Conservation (phyloP, 2,888 invertebrate genomes). For the Thelaira solivaga region DNA sequence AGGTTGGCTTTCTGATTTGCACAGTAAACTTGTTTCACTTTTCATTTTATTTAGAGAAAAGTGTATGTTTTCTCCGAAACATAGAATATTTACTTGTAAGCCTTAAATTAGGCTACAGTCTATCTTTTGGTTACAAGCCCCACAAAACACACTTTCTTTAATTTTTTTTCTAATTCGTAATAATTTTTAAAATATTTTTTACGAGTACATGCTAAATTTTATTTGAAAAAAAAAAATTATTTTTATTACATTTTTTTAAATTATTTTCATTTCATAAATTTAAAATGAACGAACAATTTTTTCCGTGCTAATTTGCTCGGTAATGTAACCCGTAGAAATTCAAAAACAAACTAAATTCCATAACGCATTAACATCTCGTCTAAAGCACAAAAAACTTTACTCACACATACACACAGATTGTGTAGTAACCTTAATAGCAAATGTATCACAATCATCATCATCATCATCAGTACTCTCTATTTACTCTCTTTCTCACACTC, state of each 20-base stretch:
- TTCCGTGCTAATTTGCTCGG: constrained; percentile 11
- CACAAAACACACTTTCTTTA: too few species aligned
- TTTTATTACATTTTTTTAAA: neutral
- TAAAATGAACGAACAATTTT: constrained; percentile 6
- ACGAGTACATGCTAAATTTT: neutral
- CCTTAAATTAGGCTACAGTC: neutral
- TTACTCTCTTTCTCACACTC: constrained; percentile 32
- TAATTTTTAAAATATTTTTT: neutral
- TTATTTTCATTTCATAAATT: neutral
- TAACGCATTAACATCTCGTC: constrained; percentile 61
- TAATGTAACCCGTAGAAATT: constrained; percentile 73
- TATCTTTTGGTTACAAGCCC: neutral
- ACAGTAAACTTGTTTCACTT: constrained; percentile 12
- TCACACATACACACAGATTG: constrained; percentile 10
- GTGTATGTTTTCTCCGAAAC: neutral
- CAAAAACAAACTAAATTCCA: constrained; percentile 74
- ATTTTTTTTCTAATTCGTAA: neutral
- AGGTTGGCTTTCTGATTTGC: constrained; percentile 6
- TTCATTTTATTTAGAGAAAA: constrained; percentile 1
- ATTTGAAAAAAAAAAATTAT: neutral
- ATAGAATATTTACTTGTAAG: constrained; percentile 7
- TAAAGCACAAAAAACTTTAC: constrained; percentile 47
- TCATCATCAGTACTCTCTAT: constrained; percentile 21
- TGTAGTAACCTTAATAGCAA: neutral
- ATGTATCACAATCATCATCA: constrained; percentile 38